Evolutionary conservation across 2,888 invertebrate genomes (phyloP), one percentile per base, ranked within the genome.

Genomic region (Punctoribates punctum): DNA sequence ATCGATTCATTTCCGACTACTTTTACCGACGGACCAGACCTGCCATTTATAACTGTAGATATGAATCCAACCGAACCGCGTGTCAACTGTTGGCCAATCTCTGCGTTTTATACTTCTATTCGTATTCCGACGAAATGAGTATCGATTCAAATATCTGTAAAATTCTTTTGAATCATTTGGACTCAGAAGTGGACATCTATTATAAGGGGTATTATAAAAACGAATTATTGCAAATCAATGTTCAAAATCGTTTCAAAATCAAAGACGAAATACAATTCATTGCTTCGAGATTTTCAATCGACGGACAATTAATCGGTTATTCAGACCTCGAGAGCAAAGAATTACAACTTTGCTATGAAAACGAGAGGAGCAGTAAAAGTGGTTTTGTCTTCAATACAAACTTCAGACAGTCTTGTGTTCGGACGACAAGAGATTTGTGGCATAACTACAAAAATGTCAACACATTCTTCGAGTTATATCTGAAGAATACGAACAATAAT

Each of bases 51-150:
- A 76, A 74, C 17, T 78, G 78, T 25, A 75, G 76, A 27, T 73
- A 76, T 60, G 74, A 78, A n/a, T 74, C 83, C 60, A 85, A 87
- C 80, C 81, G 81, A 74, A 87, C 85, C 20, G 88, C 89, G 13
- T 91, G 91, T 81, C 88, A 90, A 83, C 85, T 88, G 77, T 83
- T 91, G 77, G 88, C 88, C 1, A 90, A 90, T 83, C 85, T 90
- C 83, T 91, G 90, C 81, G 85, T 87, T 0, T 82, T 90, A 76
- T 85, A 82, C 75, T 79, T 83, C 75, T 83, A 87, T 23, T 72
- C 72, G 79, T 85, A 85, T 20, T 84, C 80, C 57, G 79, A 81
- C 54, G 65, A 42, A 25, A 79, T 73, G 23, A 78, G 79, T 13
- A 80, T 81, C 60, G 78, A 77, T 78, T 79, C 77, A 77, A 78